phyloP scores from a whole-genome alignment of 2,888 invertebrate species.

The Petrolisthes cinctipes region DNA sequence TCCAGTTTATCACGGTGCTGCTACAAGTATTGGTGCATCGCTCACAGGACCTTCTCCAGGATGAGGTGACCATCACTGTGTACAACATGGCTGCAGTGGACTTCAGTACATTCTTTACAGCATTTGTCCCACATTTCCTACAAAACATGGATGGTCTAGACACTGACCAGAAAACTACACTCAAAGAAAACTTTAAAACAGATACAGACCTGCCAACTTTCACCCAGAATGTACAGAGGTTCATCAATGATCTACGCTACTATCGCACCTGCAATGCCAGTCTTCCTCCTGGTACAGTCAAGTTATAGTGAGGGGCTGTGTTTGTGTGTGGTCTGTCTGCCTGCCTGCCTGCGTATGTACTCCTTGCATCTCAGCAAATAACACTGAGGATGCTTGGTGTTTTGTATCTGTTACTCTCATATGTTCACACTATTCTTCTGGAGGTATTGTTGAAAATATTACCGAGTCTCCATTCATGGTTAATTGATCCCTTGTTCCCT shows the following conservation, averaged over 20 bases:
- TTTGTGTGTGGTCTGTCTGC: no score
- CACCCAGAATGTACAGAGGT: slow-evolving; percentile 81
- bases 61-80: slow-evolving; percentile 82
- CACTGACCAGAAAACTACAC: slow-evolving; percentile 76
- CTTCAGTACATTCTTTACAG: slow-evolving; percentile 79
- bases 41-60: slow-evolving; percentile 81
- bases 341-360: no score
- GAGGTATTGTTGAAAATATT: no score
- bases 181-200: slow-evolving; percentile 79
- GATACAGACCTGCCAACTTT: slow-evolving; percentile 87
- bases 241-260: slow-evolving; percentile 85
- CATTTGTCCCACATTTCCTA: slow-evolving; percentile 82
- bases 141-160: slow-evolving; percentile 77
- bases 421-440: no score
- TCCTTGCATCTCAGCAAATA: no score
- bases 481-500: no score
- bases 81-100: slow-evolving; percentile 87
- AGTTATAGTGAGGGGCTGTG: slow-evolving; percentile 64
- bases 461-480: no score
- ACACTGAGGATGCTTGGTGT: no score
- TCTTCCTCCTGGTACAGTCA: slow-evolving; percentile 68
- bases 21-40: slow-evolving; percentile 78
- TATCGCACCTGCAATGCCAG: slow-evolving; percentile 74
- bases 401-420: no score
- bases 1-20: slow-evolving; percentile 79